Base-by-base conservation (phyloP, 2,113 vertebrate genomes). In the Motacilla tschutschensis region DNA sequence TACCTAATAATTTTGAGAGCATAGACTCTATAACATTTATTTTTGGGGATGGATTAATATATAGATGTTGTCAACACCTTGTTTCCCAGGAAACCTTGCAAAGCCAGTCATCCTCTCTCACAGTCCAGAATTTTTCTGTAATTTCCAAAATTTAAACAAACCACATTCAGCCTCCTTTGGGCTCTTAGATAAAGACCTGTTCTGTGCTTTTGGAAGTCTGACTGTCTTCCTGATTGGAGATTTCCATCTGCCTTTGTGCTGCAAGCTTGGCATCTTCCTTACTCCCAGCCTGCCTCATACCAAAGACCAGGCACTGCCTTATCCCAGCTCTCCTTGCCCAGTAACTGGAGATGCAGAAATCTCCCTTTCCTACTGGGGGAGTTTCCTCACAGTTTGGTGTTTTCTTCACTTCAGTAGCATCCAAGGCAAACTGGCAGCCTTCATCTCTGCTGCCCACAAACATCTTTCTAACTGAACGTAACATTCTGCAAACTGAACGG, bases 211-310 rank as follows among this genome's bases (percentile, higher is more conserved):
- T 8, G 0, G 26, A 81, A 59, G 5, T 40, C 41, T 50, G 20
- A 9, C 11, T 48, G 2, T 40, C 16, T 18, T 48, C 5, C 4
- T 43, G 16, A 36, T 35, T 36, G n/a, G 15, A 60, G 12, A 6
- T 12, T 88, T 21, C 46, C 25, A 12, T 29, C 10, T 19, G 31
- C 6, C 13, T 29, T 62, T 0, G 0, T 36, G 17, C 21, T 36
- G 28, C 11, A 60, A 36, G 7, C 3, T 36, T 65, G 6, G 9
- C 15, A 9, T 33, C 29, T 36, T 65, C 43, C 46, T 60, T 26
- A 15, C 3, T 3, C 3, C 8, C 17, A 33, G 9, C 21, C 38
- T 64, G 24, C 36, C 28, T 47, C 14, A 14, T 36, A 17, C 17
- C 25, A 28, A 73, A 53, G 15, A 31, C 31, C 31, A 29, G 33